These are phyloP conservation scores for Mythimna lalbum DNA, from an alignment of 2,888 invertebrate genomes.

Conservation along the genomic window DNA sequence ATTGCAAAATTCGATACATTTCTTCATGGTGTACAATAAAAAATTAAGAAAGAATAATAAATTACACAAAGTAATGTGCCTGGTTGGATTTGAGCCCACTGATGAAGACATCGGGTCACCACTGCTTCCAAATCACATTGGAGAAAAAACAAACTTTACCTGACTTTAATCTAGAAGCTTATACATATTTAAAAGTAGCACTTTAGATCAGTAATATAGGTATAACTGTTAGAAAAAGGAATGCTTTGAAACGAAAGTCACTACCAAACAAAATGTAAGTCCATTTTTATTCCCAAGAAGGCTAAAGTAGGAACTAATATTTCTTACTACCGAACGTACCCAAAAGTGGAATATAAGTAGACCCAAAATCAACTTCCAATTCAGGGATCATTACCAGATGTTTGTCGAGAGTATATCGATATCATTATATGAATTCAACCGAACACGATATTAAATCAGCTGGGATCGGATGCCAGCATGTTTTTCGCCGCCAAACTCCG, in stretches of 20 bases:
- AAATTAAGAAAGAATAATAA: too few species aligned
- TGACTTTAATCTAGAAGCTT: too few species aligned
- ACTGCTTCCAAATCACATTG: too few species aligned
- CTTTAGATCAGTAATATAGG: too few species aligned
- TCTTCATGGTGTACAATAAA: too few species aligned
- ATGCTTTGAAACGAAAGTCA: neutral
- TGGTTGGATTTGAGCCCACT: too few species aligned
- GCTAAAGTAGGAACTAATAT: constrained; percentile 18
- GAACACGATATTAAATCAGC: constrained; percentile 72
- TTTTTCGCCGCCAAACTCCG: constrained; percentile 73
- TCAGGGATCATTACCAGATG: constrained; percentile 47
- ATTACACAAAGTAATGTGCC: too few species aligned
- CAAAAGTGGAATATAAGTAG: constrained; percentile 41
- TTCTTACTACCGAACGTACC: constrained; percentile 16
- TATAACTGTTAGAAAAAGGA: neutral
- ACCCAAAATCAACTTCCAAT: constrained; percentile 49
- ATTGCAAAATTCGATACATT: too few species aligned
- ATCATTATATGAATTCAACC: constrained; percentile 69
- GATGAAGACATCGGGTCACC: too few species aligned
- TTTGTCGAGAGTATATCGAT: constrained; percentile 57
- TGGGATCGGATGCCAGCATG: constrained; percentile 70
- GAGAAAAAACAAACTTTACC: too few species aligned
- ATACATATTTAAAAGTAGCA: too few species aligned
- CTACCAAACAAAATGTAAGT: neutral
- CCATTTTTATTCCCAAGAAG: neutral